phyloP scores from a whole-genome alignment of 2,113 vertebrate species.

The Tragelaphus scriptus region DNA sequence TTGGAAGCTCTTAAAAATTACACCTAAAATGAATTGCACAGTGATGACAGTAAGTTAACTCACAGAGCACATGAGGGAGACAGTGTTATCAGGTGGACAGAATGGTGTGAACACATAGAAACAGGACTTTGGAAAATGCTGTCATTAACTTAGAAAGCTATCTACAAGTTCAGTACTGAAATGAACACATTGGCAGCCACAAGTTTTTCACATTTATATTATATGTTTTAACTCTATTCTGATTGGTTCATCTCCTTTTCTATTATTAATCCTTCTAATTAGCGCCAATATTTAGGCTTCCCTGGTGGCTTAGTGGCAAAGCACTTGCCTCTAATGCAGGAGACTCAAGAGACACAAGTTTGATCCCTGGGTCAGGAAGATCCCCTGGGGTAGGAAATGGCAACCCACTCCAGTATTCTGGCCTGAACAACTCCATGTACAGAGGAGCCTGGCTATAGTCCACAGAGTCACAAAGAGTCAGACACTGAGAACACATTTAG shows the following conservation, averaged over 20 bases:
- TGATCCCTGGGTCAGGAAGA: background rate
- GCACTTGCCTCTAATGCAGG: background rate
- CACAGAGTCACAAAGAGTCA: background rate
- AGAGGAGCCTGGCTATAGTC: background rate
- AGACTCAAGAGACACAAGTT: background rate
- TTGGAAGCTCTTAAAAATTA: background rate
- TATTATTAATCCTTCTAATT: conserved; percentile 2
- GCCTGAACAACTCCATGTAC: background rate
- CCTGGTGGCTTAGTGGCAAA: background rate
- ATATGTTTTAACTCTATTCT: background rate
- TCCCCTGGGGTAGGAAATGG: background rate
- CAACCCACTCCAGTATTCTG: background rate
- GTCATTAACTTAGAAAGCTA: background rate
- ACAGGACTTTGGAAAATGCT: background rate
- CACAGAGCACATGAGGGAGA: background rate
- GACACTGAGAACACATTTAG: background rate
- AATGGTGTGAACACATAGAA: background rate
- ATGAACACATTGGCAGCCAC: background rate
- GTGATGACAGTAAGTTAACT: background rate
- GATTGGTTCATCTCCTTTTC: background rate
- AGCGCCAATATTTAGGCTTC: background rate
- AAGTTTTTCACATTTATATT: background rate
- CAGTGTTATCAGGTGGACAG: background rate
- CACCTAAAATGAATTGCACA: background rate
- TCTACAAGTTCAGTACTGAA: background rate